Evolutionary conservation across 1,140 invertebrate genomes (phyloP), one percentile per base, ranked within the genome.

Genomic region (Nephila pilipes): DNA sequence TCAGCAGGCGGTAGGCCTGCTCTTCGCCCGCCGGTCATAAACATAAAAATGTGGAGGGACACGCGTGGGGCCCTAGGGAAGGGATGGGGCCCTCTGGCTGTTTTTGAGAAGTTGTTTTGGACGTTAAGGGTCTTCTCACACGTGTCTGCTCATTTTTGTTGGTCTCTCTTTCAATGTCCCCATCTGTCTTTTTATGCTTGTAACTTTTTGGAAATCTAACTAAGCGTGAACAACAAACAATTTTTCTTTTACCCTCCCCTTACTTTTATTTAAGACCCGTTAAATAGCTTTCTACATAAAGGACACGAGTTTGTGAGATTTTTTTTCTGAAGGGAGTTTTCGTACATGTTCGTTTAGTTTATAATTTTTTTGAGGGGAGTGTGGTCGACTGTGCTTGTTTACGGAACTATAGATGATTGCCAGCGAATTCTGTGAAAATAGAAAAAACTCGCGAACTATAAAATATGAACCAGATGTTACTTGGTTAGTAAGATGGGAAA

Each of bases 161-260:
- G 32, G 16, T 29, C n/a, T 46, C 16, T 60, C 58, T 22, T 16
- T 20, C 16, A 29, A 75, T 36, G 46, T 25, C 14, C 29, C 83
- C 83, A 85, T 85, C 83, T 85, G 83, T 85, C 12, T 85, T 85
- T 46, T 18, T 18, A 58, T 85, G 83, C 58, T 85, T 85, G 58
- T 60, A 57, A 55, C 12, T 85, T 6, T 46, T 46, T 46, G 38
- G 14, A 57, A 25, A 5, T 20, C 8, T 32, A 85, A 85, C 54
- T 85, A 60, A 57, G 54, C 55, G 25, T 85, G 57, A 14, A 18
- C 14, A 5, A 85, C 54, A 85, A 85, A 85, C 83, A 60, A 12
- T 58, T 85, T 85, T 32, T 12, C 14, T 60, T 16, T 22, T 14
- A 25, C n/a, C 2, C n/a, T 22, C 80, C 22, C 22, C 22, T 60